Base-by-base conservation (phyloP, 1,140 invertebrate species). In the Mesaphorura yosii region DNA sequence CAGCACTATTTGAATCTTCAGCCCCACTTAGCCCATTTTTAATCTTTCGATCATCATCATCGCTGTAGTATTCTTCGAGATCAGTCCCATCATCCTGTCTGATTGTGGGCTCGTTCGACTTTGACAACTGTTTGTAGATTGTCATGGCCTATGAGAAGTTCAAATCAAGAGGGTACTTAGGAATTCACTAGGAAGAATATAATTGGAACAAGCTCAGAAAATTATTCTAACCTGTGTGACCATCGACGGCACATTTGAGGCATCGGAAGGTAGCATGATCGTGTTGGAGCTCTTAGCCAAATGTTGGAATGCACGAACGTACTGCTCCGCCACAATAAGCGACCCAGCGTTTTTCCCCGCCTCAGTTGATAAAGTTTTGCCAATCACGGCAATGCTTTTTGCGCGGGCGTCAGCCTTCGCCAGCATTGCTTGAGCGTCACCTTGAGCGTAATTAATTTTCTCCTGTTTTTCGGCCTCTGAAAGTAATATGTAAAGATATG, bases 241-340 rank as follows among this genome's bases (percentile, higher is more conserved):
- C 65, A 91, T 74, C 59, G 74, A 77, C 12, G 84, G 77, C 1
- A 94, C 78, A 72, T 98, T 90, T 7, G 83, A 81, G 10, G 84
- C 80, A 72, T 97, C 93, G 3, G 83, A 77, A 1, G 95, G 93
- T 39, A 99, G 68, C 58, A 99, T 88, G 22, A 99, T 69, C 0
- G 94, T 98, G 69, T 98, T 98, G 62, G 83, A 88, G 28, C 82
- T 83, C 69, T 90, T 86, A 0, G 94, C 94, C 47, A 98, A 68
- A 64, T 94, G 85, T 65, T 87, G 77, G 70, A 98, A 98, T 14
- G 93, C 93, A 25, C 76, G 69, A 34, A 98, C 86, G 68, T 98
- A 98, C 65, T 95, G 88, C 66, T 98, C 91, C 1, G 94, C 94
- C 53, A 98, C 74, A 26, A 79, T 82, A n/a, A 97, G 73, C 1